Evolutionary conservation across 2,797 vertebrate genomes (phyloP).

Genomic region (Sebastes minor): DNA sequence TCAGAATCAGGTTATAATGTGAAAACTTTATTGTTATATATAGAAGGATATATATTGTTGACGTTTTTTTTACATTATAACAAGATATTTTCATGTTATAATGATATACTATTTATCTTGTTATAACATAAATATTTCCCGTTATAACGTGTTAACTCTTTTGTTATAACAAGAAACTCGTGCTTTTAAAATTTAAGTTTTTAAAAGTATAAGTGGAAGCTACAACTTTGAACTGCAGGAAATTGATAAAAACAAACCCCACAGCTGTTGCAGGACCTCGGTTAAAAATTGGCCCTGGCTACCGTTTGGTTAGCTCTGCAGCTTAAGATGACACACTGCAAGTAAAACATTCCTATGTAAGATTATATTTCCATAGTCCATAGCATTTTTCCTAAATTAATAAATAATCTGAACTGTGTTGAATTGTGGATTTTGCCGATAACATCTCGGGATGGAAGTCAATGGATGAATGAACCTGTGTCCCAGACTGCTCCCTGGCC

Average conservation of each 20-base stretch:
- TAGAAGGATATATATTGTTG: not conserved
- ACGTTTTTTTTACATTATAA: not conserved
- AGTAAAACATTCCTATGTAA: not conserved
- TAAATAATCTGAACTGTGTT: constrained; percentile 18
- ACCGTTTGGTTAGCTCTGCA: not conserved
- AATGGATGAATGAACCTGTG: constrained; percentile 58
- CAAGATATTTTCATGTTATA: no score
- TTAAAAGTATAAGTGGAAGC: no score
- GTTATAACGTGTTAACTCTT: no score
- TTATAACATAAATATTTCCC: no score
- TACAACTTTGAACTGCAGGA: not conserved
- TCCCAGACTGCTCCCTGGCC: constrained; percentile 44
- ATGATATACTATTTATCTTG: no score
- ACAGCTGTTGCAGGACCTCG: not conserved
- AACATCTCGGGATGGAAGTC: constrained; percentile 36
- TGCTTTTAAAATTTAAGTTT: no score
- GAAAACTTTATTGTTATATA: no score
- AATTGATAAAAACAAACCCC: not conserved
- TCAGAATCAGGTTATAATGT: no score
- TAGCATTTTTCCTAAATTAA: not conserved
- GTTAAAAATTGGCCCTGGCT: not conserved
- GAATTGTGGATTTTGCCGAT: constrained; percentile 6
- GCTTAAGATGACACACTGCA: not conserved
- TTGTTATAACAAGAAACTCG: no score
- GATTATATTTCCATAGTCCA: not conserved